Percentiles rank a stretch among this genome's conserved stretches.
These are phyloP conservation scores for Drosophila kanekoi DNA, from an alignment of 2,888 invertebrate genomes.

Conservation along the genomic window DNA sequence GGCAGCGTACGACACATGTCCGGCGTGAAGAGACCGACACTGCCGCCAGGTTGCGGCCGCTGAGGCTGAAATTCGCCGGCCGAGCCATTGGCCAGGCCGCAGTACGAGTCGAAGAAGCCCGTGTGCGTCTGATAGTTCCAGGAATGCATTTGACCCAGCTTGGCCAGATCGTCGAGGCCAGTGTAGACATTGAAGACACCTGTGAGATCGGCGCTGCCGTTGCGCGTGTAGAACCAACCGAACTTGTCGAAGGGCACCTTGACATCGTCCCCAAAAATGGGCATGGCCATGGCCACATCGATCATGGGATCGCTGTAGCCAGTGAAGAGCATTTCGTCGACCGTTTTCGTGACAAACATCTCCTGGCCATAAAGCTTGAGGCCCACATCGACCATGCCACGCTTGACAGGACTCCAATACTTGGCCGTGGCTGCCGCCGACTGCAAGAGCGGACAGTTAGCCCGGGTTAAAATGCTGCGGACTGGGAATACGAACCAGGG, in stretches of 20 bases:
- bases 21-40: slow-evolving; percentile 89
- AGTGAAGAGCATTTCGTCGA: slow-evolving; percentile 90
- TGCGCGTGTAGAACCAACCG: slow-evolving; percentile 94
- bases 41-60: slow-evolving; percentile 86
- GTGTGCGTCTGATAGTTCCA: slow-evolving; percentile 90
- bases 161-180: slow-evolving; percentile 87
- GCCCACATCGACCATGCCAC: slow-evolving; percentile 87
- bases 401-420: slow-evolving; percentile 87
- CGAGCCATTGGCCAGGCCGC: slow-evolving; percentile 89
- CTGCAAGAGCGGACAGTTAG: slow-evolving; percentile 74
- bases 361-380: slow-evolving; percentile 87
- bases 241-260: slow-evolving; percentile 91
- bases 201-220: slow-evolving; percentile 90
- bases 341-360: slow-evolving; percentile 88
- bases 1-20: slow-evolving; percentile 91
- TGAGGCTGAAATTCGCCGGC: slow-evolving; percentile 93
- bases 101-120: slow-evolving; percentile 86
- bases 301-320: slow-evolving; percentile 92
- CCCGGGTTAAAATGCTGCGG: slow-evolving; percentile 2
- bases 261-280: slow-evolving; percentile 86
- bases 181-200: slow-evolving; percentile 92
- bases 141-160: slow-evolving; percentile 89
- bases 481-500: slow-evolving; percentile 87
- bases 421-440: slow-evolving; percentile 86
- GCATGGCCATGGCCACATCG: slow-evolving; percentile 88